Evolutionary conservation across 2,113 vertebrate species (phyloP), one percentile per base, ranked within the genome.

Genomic region (Pica pica): DNA sequence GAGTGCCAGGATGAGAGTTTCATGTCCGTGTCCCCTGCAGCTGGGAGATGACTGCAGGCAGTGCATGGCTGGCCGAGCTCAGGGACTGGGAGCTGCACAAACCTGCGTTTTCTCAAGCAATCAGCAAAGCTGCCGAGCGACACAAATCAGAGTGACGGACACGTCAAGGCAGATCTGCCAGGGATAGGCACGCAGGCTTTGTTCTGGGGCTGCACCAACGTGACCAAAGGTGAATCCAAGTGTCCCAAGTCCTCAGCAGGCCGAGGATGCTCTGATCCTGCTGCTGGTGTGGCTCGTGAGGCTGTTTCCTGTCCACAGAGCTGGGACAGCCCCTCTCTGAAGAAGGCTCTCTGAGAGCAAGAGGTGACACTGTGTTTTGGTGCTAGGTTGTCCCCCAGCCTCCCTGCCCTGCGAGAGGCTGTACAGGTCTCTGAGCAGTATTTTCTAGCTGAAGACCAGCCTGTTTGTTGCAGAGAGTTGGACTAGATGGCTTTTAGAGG

Each of bases 261-360:
- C 6, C 0, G 0, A 77, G 64, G 47, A 28, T 1, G 2, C 31
- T 63, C 50, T n/a, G 30, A 9, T 52, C 31, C 41, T 49, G 17
- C 18, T 52, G 31, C 30, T 93, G 37, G 19, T 74, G 3, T 4
- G 11, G 64, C 10, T n/a, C 21, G 9, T 57, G 81, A 59, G 77
- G 39, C 47, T 63, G 31, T 47, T 56, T 60, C 52, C 57, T 55
- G 47, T 20, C 23, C 26, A 8, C 21, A 41, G 57, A 56, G 64
- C 15, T 56, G 46, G 41, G 55, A 18, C 63, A 76, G 37, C 26
- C 18, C 16, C 11, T 73, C 37, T 77, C 27, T 0, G 12, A 17
- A 50, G 39, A 11, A n/a, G 16, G 30, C 22, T 60, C 27, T 44
- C 27, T 35, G 16, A 42, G 35, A 83, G 26, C 56, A 46, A 50